Conservation (phyloP, 2,888 invertebrate genomes). For the Beris morrisii region DNA sequence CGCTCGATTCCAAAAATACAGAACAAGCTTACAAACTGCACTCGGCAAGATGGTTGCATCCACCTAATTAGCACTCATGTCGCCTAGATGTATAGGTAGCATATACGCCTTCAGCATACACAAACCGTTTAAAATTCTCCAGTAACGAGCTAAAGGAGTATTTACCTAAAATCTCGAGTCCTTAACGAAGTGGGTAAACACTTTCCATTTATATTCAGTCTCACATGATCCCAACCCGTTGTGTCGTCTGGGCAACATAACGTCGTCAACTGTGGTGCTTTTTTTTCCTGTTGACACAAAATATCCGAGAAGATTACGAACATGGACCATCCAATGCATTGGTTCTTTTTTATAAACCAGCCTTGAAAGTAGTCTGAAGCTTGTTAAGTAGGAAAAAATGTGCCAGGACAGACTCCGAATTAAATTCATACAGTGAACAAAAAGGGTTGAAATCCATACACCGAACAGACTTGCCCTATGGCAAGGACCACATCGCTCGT, state of each 20-base stretch:
- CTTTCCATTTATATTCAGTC: constrained; percentile 30
- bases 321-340: not conserved
- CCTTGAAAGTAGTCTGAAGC: no score
- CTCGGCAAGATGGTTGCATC: not conserved
- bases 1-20: no score
- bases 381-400: no score
- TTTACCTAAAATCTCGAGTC: constrained; percentile 33
- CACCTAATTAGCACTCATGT: constrained; percentile 24
- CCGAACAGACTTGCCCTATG: no score
- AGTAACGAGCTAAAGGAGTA: constrained; percentile 33
- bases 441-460: no score
- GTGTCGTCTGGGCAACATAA: not conserved
- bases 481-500: no score
- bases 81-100: not conserved
- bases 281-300: constrained; percentile 35
- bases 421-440: no score
- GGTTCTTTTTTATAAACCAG: no score
- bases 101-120: not conserved
- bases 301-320: constrained; percentile 35
- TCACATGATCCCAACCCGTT: constrained; percentile 10
- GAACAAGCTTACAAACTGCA: no score
- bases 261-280: constrained; percentile 5
- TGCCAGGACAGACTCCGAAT: no score
- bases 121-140: constrained; percentile 28
- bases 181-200: constrained; percentile 38